Conservation (phyloP, 2,113 vertebrate genomes). For the Bubalus kerabau region DNA sequence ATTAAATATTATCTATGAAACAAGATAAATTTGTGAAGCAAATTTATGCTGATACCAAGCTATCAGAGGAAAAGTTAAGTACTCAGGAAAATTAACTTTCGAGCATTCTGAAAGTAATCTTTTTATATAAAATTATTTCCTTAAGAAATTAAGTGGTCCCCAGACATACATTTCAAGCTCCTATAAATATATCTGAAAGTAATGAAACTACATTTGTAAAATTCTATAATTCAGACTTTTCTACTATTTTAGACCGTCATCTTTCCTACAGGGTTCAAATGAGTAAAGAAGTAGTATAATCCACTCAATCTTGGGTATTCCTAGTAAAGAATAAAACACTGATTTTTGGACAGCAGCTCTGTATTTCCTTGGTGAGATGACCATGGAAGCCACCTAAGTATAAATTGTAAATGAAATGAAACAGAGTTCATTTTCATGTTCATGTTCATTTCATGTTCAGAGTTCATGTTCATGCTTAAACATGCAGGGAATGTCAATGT, state of each 20-base stretch:
- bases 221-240: not conserved
- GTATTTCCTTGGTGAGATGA: not conserved
- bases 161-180: not conserved
- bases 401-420: not conserved
- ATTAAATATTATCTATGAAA: slow-evolving; percentile 18
- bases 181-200: not conserved
- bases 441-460: too few species aligned
- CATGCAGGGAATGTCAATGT: not conserved
- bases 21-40: not conserved
- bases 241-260: not conserved
- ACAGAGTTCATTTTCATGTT: too few species aligned
- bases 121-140: slow-evolving; percentile 39
- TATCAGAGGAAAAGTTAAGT: not conserved
- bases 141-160: slow-evolving; percentile 25
- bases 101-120: not conserved
- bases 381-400: not conserved
- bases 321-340: not conserved
- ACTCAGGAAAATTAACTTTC: slow-evolving; percentile 30
- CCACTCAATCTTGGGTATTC: not conserved
- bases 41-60: not conserved
- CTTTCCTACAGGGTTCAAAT: not conserved
- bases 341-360: not conserved
- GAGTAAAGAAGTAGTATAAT: not conserved
- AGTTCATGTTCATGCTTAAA: too few species aligned
- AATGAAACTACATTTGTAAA: slow-evolving; percentile 11